phyloP scores from a whole-genome alignment of 2,797 vertebrate species.

The Cichlasoma orientale region DNA sequence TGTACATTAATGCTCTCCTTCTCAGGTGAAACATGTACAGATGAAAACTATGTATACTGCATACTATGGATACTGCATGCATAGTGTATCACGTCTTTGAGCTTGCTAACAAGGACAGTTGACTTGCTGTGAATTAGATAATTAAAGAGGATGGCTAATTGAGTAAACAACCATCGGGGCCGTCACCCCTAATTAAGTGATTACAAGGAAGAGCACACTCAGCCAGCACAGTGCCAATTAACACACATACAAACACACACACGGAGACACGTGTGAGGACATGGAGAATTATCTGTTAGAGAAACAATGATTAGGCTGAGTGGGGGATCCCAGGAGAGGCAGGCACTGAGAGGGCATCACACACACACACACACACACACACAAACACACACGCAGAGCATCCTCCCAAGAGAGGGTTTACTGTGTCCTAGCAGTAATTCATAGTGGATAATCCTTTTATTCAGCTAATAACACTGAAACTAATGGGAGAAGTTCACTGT shows the following conservation, averaged over 20 bases:
- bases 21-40: not conserved
- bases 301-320: conserved; percentile 87
- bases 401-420: conserved; percentile 70
- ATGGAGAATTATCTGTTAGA: conserved; percentile 89
- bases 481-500: conserved; percentile 34
- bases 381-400: conserved; percentile 39
- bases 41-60: too few species aligned
- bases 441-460: conserved; percentile 73
- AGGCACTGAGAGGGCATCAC: conserved; percentile 40
- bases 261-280: conserved; percentile 68
- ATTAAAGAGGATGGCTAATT: conserved; percentile 99
- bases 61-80: not conserved
- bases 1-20: not conserved
- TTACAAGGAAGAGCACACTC: conserved; percentile 87
- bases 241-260: conserved; percentile 70
- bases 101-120: conserved; percentile 78
- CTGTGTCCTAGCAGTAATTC: conserved; percentile 79
- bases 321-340: conserved; percentile 77
- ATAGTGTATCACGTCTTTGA: conserved; percentile 29
- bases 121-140: conserved; percentile 87
- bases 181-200: conserved; percentile 98
- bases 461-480: conserved; percentile 52
- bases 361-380: conserved; percentile 19
- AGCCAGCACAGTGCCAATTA: conserved; percentile 90
- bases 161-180: conserved; percentile 95